phyloP scores from a whole-genome alignment of 2,888 invertebrate genomes.

The Hydrotaea cyrtoneurina region DNA sequence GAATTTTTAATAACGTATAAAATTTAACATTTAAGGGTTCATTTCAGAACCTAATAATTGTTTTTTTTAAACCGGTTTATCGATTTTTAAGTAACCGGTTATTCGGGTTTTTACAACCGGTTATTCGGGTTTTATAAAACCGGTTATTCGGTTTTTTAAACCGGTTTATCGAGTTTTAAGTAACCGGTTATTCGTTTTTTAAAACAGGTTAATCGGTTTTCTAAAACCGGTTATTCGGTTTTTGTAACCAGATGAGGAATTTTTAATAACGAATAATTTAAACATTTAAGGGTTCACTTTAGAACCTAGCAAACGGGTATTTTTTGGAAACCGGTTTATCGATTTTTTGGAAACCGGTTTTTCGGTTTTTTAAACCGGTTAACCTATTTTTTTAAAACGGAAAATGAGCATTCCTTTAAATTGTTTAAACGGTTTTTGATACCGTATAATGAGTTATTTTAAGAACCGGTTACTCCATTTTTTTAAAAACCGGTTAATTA shows the following conservation, averaged over 20 bases:
- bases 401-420: too few species aligned
- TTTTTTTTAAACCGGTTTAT: not conserved
- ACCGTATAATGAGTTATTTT: too few species aligned
- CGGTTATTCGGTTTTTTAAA: not conserved
- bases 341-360: not conserved
- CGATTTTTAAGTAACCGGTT: not conserved
- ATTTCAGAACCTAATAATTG: too few species aligned
- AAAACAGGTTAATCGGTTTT: not conserved
- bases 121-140: conserved; percentile 1
- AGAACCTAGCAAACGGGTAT: too few species aligned
- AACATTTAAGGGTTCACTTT: too few species aligned
- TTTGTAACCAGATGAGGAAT: not conserved
- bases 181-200: not conserved
- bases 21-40: too few species aligned
- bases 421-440: too few species aligned
- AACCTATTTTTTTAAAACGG: too few species aligned
- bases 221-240: not conserved
- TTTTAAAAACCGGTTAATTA: too few species aligned
- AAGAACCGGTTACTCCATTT: too few species aligned
- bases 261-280: too few species aligned
- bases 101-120: not conserved
- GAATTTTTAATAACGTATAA: too few species aligned
- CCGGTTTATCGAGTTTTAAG: not conserved
- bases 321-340: not conserved
- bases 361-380: conserved; percentile 4